Percentiles rank a stretch among this genome's conserved stretches.
These are phyloP conservation scores for Saguinus oedipus DNA, from an alignment of 2,797 vertebrate genomes.

Conservation along the genomic window DNA sequence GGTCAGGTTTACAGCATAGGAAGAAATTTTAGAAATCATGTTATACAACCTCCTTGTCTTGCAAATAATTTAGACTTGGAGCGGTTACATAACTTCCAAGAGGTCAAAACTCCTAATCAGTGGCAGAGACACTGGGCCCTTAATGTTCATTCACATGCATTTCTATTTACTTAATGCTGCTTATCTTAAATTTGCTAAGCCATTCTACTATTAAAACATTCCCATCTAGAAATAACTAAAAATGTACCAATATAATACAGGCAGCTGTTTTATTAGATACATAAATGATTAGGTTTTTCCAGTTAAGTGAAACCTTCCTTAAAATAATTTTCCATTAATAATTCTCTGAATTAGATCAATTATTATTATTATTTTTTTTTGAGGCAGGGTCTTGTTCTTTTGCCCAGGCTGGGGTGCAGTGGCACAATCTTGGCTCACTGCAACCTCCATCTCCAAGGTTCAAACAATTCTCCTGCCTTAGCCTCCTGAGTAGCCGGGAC, in stretches of 20 bases:
- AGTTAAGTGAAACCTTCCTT: neutral
- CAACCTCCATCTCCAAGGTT: too few relatives aligned
- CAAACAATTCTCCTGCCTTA: too few relatives aligned
- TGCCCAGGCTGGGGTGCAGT: too few relatives aligned
- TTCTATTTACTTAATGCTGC: neutral
- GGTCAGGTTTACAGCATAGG: neutral
- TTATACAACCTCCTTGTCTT: neutral
- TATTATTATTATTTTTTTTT: neutral
- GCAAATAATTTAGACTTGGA: neutral
- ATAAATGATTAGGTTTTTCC: neutral
- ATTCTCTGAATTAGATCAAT: neutral
- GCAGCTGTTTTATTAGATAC: neutral
- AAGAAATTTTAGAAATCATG: neutral
- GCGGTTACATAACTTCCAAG: neutral
- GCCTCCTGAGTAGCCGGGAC: too few relatives aligned
- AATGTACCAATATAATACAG: neutral
- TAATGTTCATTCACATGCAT: neutral
- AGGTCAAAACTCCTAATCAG: neutral
- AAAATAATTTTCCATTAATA: neutral
- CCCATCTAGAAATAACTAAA: neutral
- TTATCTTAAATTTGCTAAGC: neutral
- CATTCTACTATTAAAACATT: neutral
- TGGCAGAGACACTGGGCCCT: neutral
- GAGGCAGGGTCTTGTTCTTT: too few relatives aligned
- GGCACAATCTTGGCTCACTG: too few relatives aligned